Conservation (phyloP, 2,888 invertebrate genomes). For the Azorinus chamasolen region DNA sequence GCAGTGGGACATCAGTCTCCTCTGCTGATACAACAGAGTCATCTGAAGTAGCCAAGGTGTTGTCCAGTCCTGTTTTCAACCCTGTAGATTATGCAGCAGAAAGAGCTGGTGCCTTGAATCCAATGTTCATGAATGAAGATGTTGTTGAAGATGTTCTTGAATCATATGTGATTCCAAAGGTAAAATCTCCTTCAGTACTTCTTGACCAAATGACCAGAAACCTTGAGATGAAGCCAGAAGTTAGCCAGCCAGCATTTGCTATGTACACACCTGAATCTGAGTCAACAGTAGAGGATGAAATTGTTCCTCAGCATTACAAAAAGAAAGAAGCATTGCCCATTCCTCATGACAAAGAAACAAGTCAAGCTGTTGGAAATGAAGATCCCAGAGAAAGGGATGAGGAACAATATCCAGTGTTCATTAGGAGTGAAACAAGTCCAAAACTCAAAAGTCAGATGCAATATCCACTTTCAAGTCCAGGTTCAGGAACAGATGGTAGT, state of each 20-base stretch:
- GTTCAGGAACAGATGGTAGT: not conserved
- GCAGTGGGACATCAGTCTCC: slow-evolving; percentile 32
- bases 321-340: slow-evolving; percentile 6
- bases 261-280: not conserved
- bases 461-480: slow-evolving; percentile 18
- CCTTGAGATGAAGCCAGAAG: slow-evolving; percentile 12
- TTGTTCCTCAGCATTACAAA: slow-evolving; percentile 12
- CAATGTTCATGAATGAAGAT: slow-evolving; percentile 20
- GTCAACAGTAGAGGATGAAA: slow-evolving; percentile 15
- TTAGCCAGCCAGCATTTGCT: not conserved
- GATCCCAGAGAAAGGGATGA: no score
- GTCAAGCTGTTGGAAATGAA: no score
- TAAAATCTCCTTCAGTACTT: not conserved
- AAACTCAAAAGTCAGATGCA: slow-evolving; percentile 28
- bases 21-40: slow-evolving; percentile 38
- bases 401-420: not conserved
- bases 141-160: slow-evolving; percentile 23
- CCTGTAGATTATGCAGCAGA: slow-evolving; percentile 8
- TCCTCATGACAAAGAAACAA: no score
- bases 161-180: no score
- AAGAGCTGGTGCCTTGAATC: slow-evolving; percentile 25
- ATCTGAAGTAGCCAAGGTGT: slow-evolving; percentile 27
- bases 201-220: slow-evolving; percentile 19
- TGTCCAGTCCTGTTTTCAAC: slow-evolving; percentile 12
- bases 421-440: slow-evolving; percentile 58